Evolutionary conservation across 2,113 vertebrate genomes (phyloP).

Genomic region (Cromileptes altivelis): DNA sequence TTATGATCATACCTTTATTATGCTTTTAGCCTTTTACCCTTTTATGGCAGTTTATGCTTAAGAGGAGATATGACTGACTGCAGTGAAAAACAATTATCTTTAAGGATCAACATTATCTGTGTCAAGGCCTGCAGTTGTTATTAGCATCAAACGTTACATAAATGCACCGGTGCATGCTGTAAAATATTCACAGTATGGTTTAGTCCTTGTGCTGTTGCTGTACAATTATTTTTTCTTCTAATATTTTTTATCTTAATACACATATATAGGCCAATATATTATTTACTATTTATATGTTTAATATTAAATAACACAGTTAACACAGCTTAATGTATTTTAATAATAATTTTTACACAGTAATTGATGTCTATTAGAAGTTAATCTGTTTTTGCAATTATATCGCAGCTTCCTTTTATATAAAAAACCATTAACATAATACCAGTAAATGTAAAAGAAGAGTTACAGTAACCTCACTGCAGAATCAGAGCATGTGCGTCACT

Average conservation of each 20-base stretch:
- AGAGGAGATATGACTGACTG: not conserved
- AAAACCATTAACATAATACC: not conserved
- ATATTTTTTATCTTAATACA: not conserved
- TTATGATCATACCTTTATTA: not conserved
- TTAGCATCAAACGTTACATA: not conserved
- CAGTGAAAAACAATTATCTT: not conserved
- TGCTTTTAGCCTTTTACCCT: too few species aligned
- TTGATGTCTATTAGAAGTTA: not conserved
- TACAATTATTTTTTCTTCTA: not conserved
- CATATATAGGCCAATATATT: too few species aligned
- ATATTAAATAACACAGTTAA: not conserved
- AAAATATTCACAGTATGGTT: not conserved
- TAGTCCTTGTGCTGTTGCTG: not conserved
- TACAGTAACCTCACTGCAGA: not conserved
- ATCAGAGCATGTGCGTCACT: slow-evolving; percentile 15
- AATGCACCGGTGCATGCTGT: not conserved
- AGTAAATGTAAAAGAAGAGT: not conserved
- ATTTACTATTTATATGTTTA: not conserved
- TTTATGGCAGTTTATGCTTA: not conserved
- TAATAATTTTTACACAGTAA: not conserved
- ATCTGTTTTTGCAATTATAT: not conserved
- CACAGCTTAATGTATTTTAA: not conserved
- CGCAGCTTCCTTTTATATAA: not conserved
- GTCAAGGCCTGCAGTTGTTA: not conserved
- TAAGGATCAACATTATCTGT: not conserved